Evolutionary conservation across 2,113 vertebrate genomes (phyloP).

Genomic region (Hippocampus zosterae): DNA sequence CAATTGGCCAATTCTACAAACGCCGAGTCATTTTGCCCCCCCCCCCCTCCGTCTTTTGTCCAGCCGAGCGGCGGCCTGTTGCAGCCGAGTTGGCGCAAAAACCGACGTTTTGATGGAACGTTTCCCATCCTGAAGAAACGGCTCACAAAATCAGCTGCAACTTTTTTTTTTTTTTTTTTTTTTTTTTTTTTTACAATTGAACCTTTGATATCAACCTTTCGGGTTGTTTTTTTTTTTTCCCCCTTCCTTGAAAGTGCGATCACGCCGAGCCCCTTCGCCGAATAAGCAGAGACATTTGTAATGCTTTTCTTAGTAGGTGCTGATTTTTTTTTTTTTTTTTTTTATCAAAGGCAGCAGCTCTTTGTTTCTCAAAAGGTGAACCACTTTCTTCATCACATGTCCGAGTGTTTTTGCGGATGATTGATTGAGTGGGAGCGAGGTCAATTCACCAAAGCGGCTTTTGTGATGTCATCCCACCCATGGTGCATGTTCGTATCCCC

Average conservation of each 20-base stretch:
- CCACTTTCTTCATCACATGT: conserved; percentile 33
- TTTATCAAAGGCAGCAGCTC: conserved; percentile 15
- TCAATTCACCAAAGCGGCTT: conserved; percentile 47
- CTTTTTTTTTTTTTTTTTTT: conserved; percentile 42
- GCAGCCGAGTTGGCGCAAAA: conserved; percentile 8
- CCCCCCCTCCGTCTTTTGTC: no score
- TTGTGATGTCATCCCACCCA: conserved; percentile 63
- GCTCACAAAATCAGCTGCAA: conserved; percentile 14
- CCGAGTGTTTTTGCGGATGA: conserved; percentile 37
- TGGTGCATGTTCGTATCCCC: conserved; percentile 56
- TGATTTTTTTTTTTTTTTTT: conserved; percentile 32
- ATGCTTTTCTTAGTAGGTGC: conserved; percentile 32
- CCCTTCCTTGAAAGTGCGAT: conserved; percentile 52
- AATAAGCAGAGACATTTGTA: conserved; percentile 36
- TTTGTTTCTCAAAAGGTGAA: conserved; percentile 57
- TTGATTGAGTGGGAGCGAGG: conserved; percentile 61
- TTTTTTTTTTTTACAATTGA: conserved; percentile 29
- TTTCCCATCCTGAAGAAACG: no score
- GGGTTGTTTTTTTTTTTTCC: conserved; percentile 20
- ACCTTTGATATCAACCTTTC: conserved; percentile 49
- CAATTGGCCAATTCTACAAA: no score
- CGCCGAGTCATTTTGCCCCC: conserved; percentile 18
- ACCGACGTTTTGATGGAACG: background rate
- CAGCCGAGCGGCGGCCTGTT: background rate
- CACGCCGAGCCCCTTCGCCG: conserved; percentile 49